Base-by-base conservation (phyloP, 2,888 invertebrate genomes). In the Isotomurus palustris region DNA sequence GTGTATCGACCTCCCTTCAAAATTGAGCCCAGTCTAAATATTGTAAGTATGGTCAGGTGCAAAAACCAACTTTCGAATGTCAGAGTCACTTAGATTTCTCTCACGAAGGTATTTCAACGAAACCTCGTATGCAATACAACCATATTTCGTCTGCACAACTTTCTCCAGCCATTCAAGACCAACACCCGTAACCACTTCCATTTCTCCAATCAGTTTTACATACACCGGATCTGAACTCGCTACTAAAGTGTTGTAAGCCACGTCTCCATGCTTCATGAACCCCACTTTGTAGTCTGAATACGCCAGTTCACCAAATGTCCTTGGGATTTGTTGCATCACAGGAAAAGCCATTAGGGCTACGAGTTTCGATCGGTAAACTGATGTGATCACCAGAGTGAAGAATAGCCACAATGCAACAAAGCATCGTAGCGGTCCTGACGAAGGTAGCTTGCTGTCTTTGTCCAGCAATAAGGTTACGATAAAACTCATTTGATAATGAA, bases 191-290 rank as follows among this genome's bases (percentile, higher is more conserved):
- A 62, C 32, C 0, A 62, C 36, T 17, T 58, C 56, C 62, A 62
- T 62, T 28, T 55, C 28, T 6, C 19, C 40, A 1, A 56, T 14
- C 12, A 62, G 25, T 8, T 28, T 55, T 1, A 48, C 53, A 21
- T 62, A 62, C 0, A 62, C 58, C 1, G 58, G 55, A 24, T 62
- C 62, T 3, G 43, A 52, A 22, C 58, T 55, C 14, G 35, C 27
- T 10, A 3, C 25, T n/a, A 62, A 32, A 2, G 55, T 52, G 32
- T 52, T 58, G 2, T 38, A 58, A 1, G 58, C 58, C 2, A 55
- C 40, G 19, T 62, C 58, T 5, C 62, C 62, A n/a, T 62, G 41
- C 38, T 62, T 62, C 49, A 55, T 58, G 49, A 62, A 62, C 1
- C 58, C 62, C n/a, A 62, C 38, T 47, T 47, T 27, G 47, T 47